Conservation (phyloP, 2,113 vertebrate genomes). For the Neogobius melanostomus region DNA sequence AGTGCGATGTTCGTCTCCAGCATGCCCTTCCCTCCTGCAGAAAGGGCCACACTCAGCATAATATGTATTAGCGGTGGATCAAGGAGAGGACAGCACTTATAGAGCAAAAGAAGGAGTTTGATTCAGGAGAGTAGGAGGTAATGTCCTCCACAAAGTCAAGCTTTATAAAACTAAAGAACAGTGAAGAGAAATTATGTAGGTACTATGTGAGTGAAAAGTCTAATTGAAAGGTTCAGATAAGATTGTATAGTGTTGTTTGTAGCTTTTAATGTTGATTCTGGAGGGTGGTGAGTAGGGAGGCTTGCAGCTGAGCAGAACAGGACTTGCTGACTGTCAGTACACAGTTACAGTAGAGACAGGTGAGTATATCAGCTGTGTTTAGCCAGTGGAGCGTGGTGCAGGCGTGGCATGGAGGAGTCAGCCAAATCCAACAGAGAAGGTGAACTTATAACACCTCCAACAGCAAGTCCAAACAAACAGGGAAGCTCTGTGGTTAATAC, state of each 20-base stretch:
- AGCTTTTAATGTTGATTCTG: too few relatives aligned
- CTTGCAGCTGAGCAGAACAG: constrained; percentile 7
- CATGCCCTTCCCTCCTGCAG: constrained; percentile 37
- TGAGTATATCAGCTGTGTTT: constrained; percentile 44
- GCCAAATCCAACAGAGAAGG: constrained; percentile 11
- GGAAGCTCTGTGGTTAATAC: not conserved
- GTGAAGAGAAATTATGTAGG: too few relatives aligned
- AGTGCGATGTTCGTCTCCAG: constrained; percentile 43
- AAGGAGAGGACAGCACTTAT: constrained; percentile 26
- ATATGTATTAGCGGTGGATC: constrained; percentile 42
- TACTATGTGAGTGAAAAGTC: too few relatives aligned
- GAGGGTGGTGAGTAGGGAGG: too few relatives aligned
- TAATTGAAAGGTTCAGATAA: too few relatives aligned
- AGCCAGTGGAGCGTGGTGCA: constrained; percentile 23
- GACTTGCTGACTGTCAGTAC: constrained; percentile 28
- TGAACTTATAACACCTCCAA: constrained; percentile 6
- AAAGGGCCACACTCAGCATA: constrained; percentile 62
- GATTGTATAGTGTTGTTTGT: too few relatives aligned
- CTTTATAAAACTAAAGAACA: too few relatives aligned
- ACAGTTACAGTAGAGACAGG: constrained; percentile 32
- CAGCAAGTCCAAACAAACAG: constrained; percentile 1
- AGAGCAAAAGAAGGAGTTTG: not conserved
- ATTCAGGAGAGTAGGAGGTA: not conserved
- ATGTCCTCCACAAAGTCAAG: constrained; percentile 6
- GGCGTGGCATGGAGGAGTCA: constrained; percentile 20